phyloP scores from a whole-genome alignment of 2,888 invertebrate species.

The Ganaspis brasiliensis region DNA sequence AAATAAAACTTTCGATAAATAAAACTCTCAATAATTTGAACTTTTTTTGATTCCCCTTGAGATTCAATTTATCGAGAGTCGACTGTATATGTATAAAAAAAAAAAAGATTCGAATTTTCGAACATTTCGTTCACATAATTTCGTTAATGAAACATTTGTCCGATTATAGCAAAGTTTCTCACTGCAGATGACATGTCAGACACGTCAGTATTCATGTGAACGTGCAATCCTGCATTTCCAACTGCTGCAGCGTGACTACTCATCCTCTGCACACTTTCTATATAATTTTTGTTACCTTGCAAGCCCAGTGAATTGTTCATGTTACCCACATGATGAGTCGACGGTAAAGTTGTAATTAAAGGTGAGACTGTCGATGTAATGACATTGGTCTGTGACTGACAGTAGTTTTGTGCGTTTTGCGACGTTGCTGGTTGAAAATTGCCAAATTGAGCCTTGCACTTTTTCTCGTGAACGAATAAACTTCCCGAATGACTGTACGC shows the following conservation, averaged over 20 bases:
- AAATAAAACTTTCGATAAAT: too few relatives aligned
- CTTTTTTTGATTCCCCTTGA: too few relatives aligned
- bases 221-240: slow-evolving; percentile 59
- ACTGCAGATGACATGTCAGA: slow-evolving; percentile 63
- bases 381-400: slow-evolving; percentile 46
- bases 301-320: slow-evolving; percentile 55
- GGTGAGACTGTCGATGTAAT: slow-evolving; percentile 49
- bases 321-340: slow-evolving; percentile 57
- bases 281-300: slow-evolving; percentile 62
- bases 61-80: too few relatives aligned
- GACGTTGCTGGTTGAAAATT: slow-evolving; percentile 58
- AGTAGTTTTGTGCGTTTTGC: slow-evolving; percentile 61
- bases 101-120: too few relatives aligned
- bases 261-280: slow-evolving; percentile 53
- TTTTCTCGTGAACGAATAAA: slow-evolving; percentile 76
- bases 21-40: too few relatives aligned
- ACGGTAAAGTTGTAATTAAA: slow-evolving; percentile 62
- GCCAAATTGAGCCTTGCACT: slow-evolving; percentile 69
- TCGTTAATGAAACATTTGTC: slow-evolving; percentile 68
- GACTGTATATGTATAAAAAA: too few relatives aligned
- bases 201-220: slow-evolving; percentile 60
- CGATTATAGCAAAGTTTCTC: slow-evolving; percentile 68
- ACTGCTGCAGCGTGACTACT: slow-evolving; percentile 22
- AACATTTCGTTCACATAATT: background rate
- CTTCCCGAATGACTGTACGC: slow-evolving; percentile 77